These are phyloP conservation scores for Diploscapter pachys DNA, from an alignment of 1,140 invertebrate genomes.

Conservation along the genomic window DNA sequence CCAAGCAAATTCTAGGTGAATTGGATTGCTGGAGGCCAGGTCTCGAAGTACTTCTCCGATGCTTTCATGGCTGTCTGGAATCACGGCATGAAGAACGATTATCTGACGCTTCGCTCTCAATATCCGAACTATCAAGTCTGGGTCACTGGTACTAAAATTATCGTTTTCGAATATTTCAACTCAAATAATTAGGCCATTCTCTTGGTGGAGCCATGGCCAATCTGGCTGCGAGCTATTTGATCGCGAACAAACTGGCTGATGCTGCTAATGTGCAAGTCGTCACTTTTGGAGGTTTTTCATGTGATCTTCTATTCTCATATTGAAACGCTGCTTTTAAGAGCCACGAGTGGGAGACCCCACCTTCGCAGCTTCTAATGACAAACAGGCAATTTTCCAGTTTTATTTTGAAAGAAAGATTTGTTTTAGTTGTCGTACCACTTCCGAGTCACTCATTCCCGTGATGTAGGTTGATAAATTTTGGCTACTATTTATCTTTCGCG, in stretches of 20 bases:
- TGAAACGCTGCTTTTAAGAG: slow-evolving; percentile 35
- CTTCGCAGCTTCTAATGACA: slow-evolving; percentile 22
- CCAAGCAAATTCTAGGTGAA: slow-evolving; percentile 10
- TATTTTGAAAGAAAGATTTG: too few relatives aligned
- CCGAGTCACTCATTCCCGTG: too few relatives aligned
- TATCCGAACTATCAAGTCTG: slow-evolving; percentile 38
- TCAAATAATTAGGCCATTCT: slow-evolving; percentile 36
- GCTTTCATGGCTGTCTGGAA: slow-evolving; percentile 40
- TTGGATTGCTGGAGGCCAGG: slow-evolving; percentile 33
- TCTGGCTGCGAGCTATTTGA: slow-evolving; percentile 38
- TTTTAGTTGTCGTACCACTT: too few relatives aligned
- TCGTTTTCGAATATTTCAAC: not conserved
- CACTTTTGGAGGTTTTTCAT: slow-evolving; percentile 40
- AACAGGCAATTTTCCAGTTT: not conserved
- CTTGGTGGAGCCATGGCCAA: slow-evolving; percentile 46
- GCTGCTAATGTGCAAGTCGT: slow-evolving; percentile 37
- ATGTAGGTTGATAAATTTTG: too few relatives aligned
- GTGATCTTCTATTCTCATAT: slow-evolving; percentile 8
- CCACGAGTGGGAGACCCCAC: slow-evolving; percentile 25
- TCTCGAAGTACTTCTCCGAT: slow-evolving; percentile 39
- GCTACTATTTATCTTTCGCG: too few relatives aligned
- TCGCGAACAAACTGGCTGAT: slow-evolving; percentile 21
- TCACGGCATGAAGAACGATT: slow-evolving; percentile 39
- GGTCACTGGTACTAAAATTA: slow-evolving; percentile 1
- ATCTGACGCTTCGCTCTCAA: slow-evolving; percentile 19